These are phyloP conservation scores for Apolygus lucorum DNA, from an alignment of 1,140 invertebrate genomes.

Conservation along the genomic window DNA sequence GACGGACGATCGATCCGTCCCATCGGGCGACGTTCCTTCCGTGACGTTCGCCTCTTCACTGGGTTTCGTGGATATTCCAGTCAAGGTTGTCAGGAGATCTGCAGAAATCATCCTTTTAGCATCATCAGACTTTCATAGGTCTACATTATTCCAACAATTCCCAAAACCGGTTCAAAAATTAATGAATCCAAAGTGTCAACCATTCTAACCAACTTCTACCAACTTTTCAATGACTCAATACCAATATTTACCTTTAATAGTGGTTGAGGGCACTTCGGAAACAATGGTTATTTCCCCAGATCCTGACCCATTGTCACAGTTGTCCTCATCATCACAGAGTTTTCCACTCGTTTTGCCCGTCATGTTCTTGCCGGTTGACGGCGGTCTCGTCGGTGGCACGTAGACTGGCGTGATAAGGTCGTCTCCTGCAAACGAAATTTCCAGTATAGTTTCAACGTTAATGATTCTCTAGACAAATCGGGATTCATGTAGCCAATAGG, in stretches of 20 bases:
- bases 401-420: conserved; percentile 88
- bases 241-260: conserved; percentile 20
- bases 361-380: conserved; percentile 34
- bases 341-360: conserved; percentile 39
- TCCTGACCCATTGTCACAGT: conserved; percentile 61
- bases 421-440: conserved; percentile 43
- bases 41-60: conserved; percentile 7
- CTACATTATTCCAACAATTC: too few species aligned
- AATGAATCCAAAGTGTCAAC: too few species aligned
- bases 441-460: not conserved
- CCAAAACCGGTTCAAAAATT: too few species aligned
- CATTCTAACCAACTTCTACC: too few species aligned
- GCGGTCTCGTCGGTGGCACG: conserved; percentile 58
- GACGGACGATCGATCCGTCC: not conserved
- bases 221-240: too few species aligned
- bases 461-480: not conserved
- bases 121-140: too few species aligned
- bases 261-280: conserved; percentile 36
- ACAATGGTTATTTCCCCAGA: conserved; percentile 45
- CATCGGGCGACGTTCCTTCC: not conserved
- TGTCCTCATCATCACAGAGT: conserved; percentile 72
- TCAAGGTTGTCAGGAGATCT: not conserved
- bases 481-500: not conserved
- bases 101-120: too few species aligned
- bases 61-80: not conserved